Percentiles rank a stretch among this genome's conserved stretches.
These are phyloP conservation scores for Cygnus atratus DNA, from an alignment of 2,113 vertebrate genomes.

Conservation along the genomic window DNA sequence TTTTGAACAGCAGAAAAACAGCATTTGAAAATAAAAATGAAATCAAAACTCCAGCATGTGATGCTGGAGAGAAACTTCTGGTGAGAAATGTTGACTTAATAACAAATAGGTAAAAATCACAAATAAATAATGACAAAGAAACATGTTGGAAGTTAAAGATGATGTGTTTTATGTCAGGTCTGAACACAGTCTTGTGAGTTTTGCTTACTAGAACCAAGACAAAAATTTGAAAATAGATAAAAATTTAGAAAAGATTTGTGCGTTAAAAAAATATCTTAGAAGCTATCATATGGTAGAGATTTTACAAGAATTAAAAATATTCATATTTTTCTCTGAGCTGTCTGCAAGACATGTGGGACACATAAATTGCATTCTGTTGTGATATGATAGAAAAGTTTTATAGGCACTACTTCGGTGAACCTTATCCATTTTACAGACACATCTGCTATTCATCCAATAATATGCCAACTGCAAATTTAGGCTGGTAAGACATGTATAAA, in stretches of 20 bases:
- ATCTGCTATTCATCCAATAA: not conserved
- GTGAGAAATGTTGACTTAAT: conserved; percentile 2
- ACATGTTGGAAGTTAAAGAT: not conserved
- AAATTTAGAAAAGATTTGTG: not conserved
- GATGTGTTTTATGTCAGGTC: not conserved
- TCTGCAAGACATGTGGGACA: not conserved
- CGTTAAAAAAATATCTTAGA: not conserved
- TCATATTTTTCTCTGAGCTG: not conserved
- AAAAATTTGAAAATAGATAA: not conserved
- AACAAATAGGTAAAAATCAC: not conserved
- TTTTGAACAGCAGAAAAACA: not conserved
- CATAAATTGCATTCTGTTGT: not conserved
- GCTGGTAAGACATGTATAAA: not conserved
- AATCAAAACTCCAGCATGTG: not conserved
- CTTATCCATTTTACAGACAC: not conserved
- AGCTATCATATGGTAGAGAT: not conserved
- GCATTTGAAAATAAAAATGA: conserved; percentile 19
- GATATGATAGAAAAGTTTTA: not conserved
- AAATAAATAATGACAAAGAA: not conserved
- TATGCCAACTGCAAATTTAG: not conserved
- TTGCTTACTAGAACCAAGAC: not conserved
- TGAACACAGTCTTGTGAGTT: not conserved
- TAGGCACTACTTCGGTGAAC: not conserved
- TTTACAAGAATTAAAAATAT: not conserved
- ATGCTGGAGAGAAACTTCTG: not conserved